Evolutionary conservation across 2,888 invertebrate genomes (phyloP).

Genomic region (Julus scandinavius): DNA sequence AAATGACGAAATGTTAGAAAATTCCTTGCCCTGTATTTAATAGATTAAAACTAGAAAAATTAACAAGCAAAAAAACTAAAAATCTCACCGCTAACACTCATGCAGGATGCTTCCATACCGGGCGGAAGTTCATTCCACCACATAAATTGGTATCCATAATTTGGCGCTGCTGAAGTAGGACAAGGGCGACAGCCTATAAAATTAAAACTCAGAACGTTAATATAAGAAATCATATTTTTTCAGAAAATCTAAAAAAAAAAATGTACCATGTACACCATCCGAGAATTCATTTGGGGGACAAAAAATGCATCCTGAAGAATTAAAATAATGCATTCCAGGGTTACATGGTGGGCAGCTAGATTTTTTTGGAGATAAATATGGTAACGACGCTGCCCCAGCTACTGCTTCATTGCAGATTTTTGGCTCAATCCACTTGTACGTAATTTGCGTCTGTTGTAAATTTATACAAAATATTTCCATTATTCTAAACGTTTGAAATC

Average conservation of each 20-base stretch:
- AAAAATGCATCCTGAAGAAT: conserved; percentile 67
- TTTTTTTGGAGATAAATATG: conserved; percentile 63
- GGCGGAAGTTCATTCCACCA: conserved; percentile 68
- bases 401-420: conserved; percentile 69
- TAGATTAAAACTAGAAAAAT: background rate
- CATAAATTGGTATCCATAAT: conserved; percentile 68
- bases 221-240: background rate
- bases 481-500: conserved; percentile 36
- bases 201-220: background rate
- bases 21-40: no score
- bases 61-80: background rate
- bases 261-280: conserved; percentile 64
- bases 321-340: conserved; percentile 69
- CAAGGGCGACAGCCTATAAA: conserved; percentile 66
- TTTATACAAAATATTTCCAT: background rate
- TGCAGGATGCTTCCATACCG: conserved; percentile 68
- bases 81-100: conserved; percentile 64
- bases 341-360: conserved; percentile 69
- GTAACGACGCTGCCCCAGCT: conserved; percentile 66
- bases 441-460: conserved; percentile 47
- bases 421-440: conserved; percentile 69
- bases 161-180: conserved; percentile 69
- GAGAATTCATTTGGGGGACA: conserved; percentile 68
- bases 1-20: no score
- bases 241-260: background rate